Percentiles rank a stretch among this genome's conserved stretches.
phyloP scores from a whole-genome alignment of 2,113 vertebrate species.

The Cacatua alba region DNA sequence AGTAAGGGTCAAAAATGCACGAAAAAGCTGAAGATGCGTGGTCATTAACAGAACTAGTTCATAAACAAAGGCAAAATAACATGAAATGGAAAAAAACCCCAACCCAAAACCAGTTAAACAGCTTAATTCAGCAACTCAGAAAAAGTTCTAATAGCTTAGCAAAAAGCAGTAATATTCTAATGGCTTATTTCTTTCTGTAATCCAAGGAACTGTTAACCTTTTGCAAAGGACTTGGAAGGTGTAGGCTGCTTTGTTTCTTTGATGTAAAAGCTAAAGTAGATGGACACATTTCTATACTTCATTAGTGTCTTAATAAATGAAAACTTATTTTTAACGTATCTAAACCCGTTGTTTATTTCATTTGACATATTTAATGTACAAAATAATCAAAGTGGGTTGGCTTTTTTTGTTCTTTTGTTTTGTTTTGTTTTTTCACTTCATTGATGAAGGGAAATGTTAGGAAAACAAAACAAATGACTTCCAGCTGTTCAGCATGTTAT shows the following conservation, averaged over 20 bases:
- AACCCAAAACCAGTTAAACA: not conserved
- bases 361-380: not conserved
- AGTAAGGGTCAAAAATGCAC: not conserved
- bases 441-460: conserved; percentile 10
- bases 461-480: conserved; percentile 52
- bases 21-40: not conserved
- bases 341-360: conserved; percentile 26
- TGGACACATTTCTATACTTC: not conserved
- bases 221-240: not conserved
- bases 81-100: not conserved
- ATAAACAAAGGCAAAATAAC: not conserved
- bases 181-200: not conserved
- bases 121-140: not conserved
- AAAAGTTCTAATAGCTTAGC: not conserved
- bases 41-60: not conserved
- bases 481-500: conserved; percentile 60
- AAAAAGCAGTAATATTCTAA: not conserved
- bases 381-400: not conserved
- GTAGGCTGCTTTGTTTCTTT: not conserved
- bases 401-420: not conserved
- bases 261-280: not conserved
- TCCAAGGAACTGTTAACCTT: not conserved
- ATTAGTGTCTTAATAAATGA: not conserved
- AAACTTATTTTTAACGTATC: conserved; percentile 35
- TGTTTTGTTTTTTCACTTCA: not conserved